Evolutionary conservation across 2,797 vertebrate genomes (phyloP), one percentile per base, ranked within the genome.

Genomic region (Danio tinwini): DNA sequence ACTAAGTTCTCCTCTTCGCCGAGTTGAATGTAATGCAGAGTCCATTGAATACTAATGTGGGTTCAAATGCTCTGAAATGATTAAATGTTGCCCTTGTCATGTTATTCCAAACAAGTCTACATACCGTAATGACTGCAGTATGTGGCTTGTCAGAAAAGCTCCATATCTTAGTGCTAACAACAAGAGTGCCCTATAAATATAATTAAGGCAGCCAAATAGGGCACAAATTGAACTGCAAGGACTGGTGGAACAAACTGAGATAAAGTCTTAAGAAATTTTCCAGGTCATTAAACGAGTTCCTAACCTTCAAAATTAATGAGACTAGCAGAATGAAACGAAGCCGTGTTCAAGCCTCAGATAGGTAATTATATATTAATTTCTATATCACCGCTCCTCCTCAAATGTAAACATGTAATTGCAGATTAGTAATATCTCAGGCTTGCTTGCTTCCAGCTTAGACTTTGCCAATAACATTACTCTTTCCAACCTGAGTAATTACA

Each of bases 371-470:
- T 75, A 69, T 82, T 74, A 63, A 83, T 79, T 82, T 75, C 81
- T 83, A 75, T 85, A 64, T 78, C 62, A 79, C 49, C 72, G 76
- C 71, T 80, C 64, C 74, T 29, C 62, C 74, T 67, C 69, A 67
- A 80, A 82, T 84, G 73, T 61, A 79, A 82, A 79, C 75, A 56
- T 59, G 65, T 81, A 84, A 87, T 85, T 84, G 78, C 55, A 81
- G 67, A 76, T 47, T 64, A 45, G 63, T 85, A 80, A 84, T 86
- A 82, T 67, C 77, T 81, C 37, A 50, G 42, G 50, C 69, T 76
- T 53, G 65, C 77, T 80, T 74, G 62, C 50, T 39, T 84, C 61
- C 9, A 62, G 11, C 49, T 40, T 65, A 80, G 47, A 73, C 77
- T 64, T 73, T 61, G 64, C 40, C 77, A 78, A 45, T 70, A 73